Conservation (phyloP, 2,113 vertebrate species). For the Lethenteron camtschaticum region DNA sequence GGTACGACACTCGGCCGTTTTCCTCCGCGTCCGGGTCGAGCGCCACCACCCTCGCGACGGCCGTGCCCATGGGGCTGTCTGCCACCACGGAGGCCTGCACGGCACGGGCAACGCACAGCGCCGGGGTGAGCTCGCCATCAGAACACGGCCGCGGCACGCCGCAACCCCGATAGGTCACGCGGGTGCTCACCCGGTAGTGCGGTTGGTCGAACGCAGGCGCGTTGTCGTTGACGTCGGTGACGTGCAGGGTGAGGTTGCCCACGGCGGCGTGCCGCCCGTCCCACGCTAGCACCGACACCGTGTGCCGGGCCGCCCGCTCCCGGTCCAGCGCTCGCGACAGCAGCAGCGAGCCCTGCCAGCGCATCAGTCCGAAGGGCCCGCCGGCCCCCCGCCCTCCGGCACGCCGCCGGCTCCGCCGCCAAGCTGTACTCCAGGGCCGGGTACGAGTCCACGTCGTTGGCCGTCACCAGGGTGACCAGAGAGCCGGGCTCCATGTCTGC, state of each 20-base stretch:
- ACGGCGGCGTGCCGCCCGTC: constrained; percentile 51
- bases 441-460: constrained; percentile 78
- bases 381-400: constrained; percentile 15
- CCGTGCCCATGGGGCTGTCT: constrained; percentile 45
- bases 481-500: constrained; percentile 18
- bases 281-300: constrained; percentile 45
- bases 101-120: too few species aligned
- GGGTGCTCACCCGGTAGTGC: constrained; percentile 50
- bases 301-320: constrained; percentile 46
- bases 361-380: constrained; percentile 58
- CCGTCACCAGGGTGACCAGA: constrained; percentile 73
- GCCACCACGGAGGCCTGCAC: constrained; percentile 50
- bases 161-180: too few species aligned
- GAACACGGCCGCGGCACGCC: too few species aligned
- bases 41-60: constrained; percentile 59
- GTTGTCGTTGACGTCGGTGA: constrained; percentile 77
- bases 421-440: constrained; percentile 53
- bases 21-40: constrained; percentile 57
- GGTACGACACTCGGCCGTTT: constrained; percentile 59
- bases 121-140: too few species aligned
- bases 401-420: constrained; percentile 12
- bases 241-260: constrained; percentile 55
- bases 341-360: constrained; percentile 47
- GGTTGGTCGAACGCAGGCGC: constrained; percentile 35
- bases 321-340: constrained; percentile 48